Percentiles rank a stretch among this genome's conserved stretches.
Evolutionary conservation across 2,113 vertebrate genomes (phyloP).

Genomic region (Hippopotamus amphibius): DNA sequence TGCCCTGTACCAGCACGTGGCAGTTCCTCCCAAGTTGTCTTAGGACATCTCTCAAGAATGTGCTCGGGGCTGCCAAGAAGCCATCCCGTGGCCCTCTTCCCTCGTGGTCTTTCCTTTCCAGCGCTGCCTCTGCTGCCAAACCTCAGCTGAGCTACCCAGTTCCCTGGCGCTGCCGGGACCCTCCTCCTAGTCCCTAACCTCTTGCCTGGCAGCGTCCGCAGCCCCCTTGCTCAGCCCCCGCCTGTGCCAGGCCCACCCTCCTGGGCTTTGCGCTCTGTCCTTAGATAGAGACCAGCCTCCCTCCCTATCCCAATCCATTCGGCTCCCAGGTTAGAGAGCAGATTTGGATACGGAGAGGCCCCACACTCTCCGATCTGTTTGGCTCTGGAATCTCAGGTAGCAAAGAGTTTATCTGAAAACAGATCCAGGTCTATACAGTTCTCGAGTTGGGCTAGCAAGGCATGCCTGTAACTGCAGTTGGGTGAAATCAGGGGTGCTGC

Average conservation of each 20-base stretch:
- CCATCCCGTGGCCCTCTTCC: accelerated
- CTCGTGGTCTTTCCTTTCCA: not conserved
- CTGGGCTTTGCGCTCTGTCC: accelerated
- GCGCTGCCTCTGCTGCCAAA: not conserved
- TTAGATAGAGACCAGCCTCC: not conserved
- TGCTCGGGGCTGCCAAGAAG: not conserved
- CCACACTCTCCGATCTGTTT: not conserved
- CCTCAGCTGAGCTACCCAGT: not conserved
- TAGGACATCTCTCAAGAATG: not conserved
- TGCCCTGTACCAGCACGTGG: not conserved
- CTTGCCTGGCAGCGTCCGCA: not conserved
- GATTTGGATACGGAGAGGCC: not conserved
- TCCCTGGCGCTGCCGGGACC: not conserved
- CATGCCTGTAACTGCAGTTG: not conserved
- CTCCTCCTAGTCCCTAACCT: not conserved
- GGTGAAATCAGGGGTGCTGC: accelerated
- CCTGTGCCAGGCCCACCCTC: too few relatives aligned
- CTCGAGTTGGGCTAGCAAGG: not conserved
- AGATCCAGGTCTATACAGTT: not conserved
- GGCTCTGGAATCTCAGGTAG: not conserved
- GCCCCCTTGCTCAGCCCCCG: not conserved
- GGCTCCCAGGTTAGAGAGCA: not conserved
- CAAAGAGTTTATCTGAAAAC: not conserved
- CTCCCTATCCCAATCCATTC: accelerated
- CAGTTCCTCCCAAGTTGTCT: not conserved